Conservation (phyloP, 2,797 vertebrate species). For the Tapera naevia region DNA sequence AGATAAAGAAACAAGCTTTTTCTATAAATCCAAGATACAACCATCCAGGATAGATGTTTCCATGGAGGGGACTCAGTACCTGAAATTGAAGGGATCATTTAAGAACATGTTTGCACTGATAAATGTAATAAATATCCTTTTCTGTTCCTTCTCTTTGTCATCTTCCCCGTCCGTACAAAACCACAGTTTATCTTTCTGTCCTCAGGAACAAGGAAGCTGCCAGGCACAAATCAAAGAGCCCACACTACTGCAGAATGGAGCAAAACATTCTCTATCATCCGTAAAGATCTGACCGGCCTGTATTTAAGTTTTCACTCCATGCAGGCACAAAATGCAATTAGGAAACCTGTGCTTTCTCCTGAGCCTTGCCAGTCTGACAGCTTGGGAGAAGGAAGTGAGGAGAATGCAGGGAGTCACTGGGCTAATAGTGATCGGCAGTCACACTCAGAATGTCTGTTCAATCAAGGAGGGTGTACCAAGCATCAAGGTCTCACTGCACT, state of each 20-base stretch:
- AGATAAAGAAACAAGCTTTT: not conserved
- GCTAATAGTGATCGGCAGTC: slow-evolving; percentile 34
- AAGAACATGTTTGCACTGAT: not conserved
- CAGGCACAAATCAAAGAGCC: slow-evolving; percentile 22
- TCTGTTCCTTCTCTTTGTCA: slow-evolving; percentile 20
- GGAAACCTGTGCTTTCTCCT: slow-evolving; percentile 66
- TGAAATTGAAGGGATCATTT: slow-evolving; percentile 14
- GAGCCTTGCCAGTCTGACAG: slow-evolving; percentile 58
- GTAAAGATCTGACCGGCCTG: slow-evolving; percentile 13
- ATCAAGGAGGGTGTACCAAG: slow-evolving; percentile 18
- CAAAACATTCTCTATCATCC: slow-evolving; percentile 1
- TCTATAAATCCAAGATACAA: not conserved
- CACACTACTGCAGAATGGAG: not conserved
- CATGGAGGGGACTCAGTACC: not conserved
- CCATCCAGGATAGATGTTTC: not conserved
- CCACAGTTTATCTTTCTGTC: slow-evolving; percentile 32
- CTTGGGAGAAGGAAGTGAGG: slow-evolving; percentile 51
- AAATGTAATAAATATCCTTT: slow-evolving; percentile 16
- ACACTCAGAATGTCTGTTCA: slow-evolving; percentile 30
- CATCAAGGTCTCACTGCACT: slow-evolving; percentile 27
- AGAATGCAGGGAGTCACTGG: slow-evolving; percentile 28
- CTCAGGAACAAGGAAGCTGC: slow-evolving; percentile 10
- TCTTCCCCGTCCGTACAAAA: not conserved
- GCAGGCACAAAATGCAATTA: slow-evolving; percentile 53
- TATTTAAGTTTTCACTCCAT: slow-evolving; percentile 36